phyloP scores from a whole-genome alignment of 1,140 invertebrate genomes.

The Drepana arcuata region DNA sequence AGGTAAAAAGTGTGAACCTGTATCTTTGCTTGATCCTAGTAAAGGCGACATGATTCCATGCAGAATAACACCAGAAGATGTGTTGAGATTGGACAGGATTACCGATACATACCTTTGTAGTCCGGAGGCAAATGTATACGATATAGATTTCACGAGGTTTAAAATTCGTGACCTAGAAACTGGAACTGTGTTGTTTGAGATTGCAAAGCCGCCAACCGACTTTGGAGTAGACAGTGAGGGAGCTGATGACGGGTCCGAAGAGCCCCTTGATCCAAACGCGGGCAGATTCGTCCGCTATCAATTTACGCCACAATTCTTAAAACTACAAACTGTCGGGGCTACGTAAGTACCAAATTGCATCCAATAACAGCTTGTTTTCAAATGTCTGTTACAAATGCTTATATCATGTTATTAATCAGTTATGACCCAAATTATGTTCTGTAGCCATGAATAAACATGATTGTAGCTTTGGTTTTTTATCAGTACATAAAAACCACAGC shows the following conservation, averaged over 20 bases:
- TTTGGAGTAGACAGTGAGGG: conserved; percentile 78
- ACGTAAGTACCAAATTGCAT: conserved; percentile 78
- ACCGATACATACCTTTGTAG: conserved; percentile 89
- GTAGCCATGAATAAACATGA: too few species aligned
- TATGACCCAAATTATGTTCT: too few species aligned
- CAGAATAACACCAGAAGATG: conserved; percentile 76
- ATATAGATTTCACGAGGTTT: conserved; percentile 98
- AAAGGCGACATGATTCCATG: conserved; percentile 41
- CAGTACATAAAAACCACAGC: too few species aligned
- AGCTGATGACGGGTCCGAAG: conserved; percentile 73
- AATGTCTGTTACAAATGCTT: too few species aligned
- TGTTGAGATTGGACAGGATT: conserved; percentile 74
- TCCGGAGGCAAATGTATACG: conserved; percentile 95
- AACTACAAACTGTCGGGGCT: conserved; percentile 95
- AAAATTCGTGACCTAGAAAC: conserved; percentile 97
- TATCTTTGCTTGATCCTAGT: conserved; percentile 42
- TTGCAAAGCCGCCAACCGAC: conserved; percentile 90
- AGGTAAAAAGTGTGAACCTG: conserved; percentile 63
- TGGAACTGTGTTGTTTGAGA: conserved; percentile 95
- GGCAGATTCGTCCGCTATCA: conserved; percentile 97
- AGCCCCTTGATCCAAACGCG: conserved; percentile 86
- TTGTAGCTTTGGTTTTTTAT: too few species aligned
- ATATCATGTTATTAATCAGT: too few species aligned
- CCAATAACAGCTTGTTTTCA: too few species aligned
- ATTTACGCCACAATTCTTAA: conserved; percentile 97